Percentiles rank a stretch among this genome's conserved stretches.
Conservation (phyloP, 64 coral and sea anemone genomes). For the Exaiptasia diaphana region DNA sequence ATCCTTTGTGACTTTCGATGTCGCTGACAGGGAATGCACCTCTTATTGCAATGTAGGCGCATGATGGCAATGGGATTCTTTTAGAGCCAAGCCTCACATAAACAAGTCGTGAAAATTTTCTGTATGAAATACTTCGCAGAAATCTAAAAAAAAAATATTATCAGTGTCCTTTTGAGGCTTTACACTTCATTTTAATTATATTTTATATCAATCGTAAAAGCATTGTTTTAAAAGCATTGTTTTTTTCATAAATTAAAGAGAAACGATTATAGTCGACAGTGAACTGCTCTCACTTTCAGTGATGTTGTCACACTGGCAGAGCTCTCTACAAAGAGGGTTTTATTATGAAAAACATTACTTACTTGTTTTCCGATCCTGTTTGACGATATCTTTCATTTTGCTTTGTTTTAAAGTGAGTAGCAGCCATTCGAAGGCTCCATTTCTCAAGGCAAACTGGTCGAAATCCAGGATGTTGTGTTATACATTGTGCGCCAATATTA, state of each 20-base stretch:
- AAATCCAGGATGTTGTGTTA: slow-evolving; percentile 58
- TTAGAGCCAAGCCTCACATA: slow-evolving; percentile 13
- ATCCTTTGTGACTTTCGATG: not conserved
- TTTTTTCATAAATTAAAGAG: too few relatives aligned
- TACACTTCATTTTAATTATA: too few relatives aligned
- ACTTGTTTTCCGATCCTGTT: slow-evolving; percentile 16
- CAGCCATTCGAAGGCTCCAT: slow-evolving; percentile 42
- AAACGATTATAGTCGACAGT: slow-evolving; percentile 13
- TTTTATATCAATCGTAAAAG: too few relatives aligned
- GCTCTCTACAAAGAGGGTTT: not conserved
- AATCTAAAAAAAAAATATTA: too few relatives aligned
- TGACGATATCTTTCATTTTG: slow-evolving; percentile 16
- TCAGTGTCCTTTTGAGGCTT: too few relatives aligned
- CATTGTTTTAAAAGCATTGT: too few relatives aligned
- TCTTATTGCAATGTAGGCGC: not conserved
- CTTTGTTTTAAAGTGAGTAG: not conserved
- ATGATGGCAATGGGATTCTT: slow-evolving; percentile 32
- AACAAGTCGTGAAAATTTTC: slow-evolving; percentile 28
- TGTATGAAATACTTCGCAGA: slow-evolving; percentile 22
- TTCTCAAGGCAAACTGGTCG: slow-evolving; percentile 44
- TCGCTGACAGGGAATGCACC: slow-evolving; percentile 12
- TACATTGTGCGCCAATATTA: too few relatives aligned
- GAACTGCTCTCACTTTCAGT: too few relatives aligned
- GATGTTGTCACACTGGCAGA: not conserved
- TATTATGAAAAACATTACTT: not conserved